Base-by-base conservation (phyloP, 2,113 vertebrate genomes). In the Neofelis nebulosa region DNA sequence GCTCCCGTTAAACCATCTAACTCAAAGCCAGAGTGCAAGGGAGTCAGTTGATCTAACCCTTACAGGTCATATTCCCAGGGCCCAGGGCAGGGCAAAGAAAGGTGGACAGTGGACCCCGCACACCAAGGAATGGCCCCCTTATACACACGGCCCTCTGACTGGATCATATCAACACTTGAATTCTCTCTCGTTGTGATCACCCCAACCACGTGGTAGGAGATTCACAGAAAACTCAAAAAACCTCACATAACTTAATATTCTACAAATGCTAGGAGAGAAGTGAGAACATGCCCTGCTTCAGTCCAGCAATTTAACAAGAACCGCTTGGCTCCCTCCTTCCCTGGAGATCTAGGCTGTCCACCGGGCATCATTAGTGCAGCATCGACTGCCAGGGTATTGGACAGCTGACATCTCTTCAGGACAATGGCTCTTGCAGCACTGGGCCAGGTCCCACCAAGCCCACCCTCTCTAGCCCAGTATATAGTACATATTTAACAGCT, bases 201-300 rank as follows among this genome's bases (percentile, higher is more conserved):
- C 31, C 66, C 5, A 61, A 66, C n/a, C 52, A 88, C 2, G 4
- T 0, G 1, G 36, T 69, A 61, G 92, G 48, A 97, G 33, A 91
- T 88, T 95, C 83, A 93, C 23, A 68, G 27, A 88, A 92, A 96
- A 85, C 88, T 81, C 41, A 48, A 93, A 94, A 92, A 94, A 92
- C 52, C 82, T 96, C 83, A n/a, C 5, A 7, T 55, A 89, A 90
- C 36, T 33, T 87, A 89, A 85, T 83, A 71, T 48, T 61, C 69
- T 81, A 11, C 45, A 78, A 92, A 29, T 14, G 21, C 50, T 87
- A 33, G 7, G 41, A 55, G 57, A 93, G 15, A 90, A 11, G 13
- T 23, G 33, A 66, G 80, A 50, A 84, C 36, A 71, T 13, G 66
- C 45, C 66, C 45, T 94, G 29, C 78, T 71, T 91, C 45, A 65